Percentiles rank a stretch among this genome's conserved stretches.
Evolutionary conservation across 2,113 vertebrate genomes (phyloP).

Genomic region (Salvelinus namaycush): DNA sequence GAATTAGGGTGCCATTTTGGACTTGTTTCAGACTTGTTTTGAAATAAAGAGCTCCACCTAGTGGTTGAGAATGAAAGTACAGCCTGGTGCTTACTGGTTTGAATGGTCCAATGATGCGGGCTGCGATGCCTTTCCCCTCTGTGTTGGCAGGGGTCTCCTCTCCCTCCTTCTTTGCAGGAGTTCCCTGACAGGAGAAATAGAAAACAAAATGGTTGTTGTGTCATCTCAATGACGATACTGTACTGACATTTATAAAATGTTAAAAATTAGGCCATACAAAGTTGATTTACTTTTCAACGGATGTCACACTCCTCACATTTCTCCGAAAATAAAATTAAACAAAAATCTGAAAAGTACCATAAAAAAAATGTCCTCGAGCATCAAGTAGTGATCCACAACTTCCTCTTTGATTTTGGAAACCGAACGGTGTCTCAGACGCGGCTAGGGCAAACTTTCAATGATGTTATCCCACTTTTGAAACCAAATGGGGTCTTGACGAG

Average conservation of each 20-base stretch:
- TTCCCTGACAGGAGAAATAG: constrained; percentile 75
- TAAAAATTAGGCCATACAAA: background rate
- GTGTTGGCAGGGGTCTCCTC: constrained; percentile 66
- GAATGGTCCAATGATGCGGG: constrained; percentile 89
- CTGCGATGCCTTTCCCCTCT: constrained; percentile 93
- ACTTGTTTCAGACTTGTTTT: background rate
- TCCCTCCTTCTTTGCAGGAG: constrained; percentile 90
- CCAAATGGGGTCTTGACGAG: no score
- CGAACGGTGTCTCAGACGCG: no score
- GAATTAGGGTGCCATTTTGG: no score
- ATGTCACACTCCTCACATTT: background rate
- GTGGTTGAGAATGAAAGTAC: background rate
- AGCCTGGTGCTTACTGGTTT: constrained; percentile 84
- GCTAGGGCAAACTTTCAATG: no score
- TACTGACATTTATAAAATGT: background rate
- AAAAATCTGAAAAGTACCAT: no score
- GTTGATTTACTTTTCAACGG: background rate
- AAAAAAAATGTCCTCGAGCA: no score
- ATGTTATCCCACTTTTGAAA: no score
- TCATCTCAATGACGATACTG: background rate
- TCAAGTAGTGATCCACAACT: no score
- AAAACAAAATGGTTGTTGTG: background rate
- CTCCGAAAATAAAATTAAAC: no score
- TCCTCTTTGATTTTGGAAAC: no score
- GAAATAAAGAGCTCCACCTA: background rate